Percentiles rank a stretch among this genome's conserved stretches.
Evolutionary conservation across 2,113 vertebrate species (phyloP).

Genomic region (Thunnus maccoyii): DNA sequence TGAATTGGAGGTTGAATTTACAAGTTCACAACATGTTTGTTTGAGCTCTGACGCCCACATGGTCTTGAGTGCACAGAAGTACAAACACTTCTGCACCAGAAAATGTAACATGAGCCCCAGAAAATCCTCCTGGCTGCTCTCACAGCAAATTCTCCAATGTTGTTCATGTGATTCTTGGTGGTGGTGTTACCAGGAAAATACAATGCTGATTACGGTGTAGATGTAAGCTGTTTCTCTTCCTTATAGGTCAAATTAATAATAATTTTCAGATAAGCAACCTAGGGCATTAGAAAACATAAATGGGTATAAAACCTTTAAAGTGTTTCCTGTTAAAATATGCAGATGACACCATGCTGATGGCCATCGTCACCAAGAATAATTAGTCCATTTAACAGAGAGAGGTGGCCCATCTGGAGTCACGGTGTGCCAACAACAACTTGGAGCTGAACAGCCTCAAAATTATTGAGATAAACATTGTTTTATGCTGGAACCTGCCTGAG

Average conservation of each 20-base stretch:
- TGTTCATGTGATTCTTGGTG: slow-evolving; percentile 1
- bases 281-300: slow-evolving; percentile 10
- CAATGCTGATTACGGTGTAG: slow-evolving; percentile 5
- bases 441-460: slow-evolving; percentile 57
- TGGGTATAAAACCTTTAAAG: slow-evolving; percentile 2
- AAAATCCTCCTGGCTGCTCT: slow-evolving; percentile 37
- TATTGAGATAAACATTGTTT: slow-evolving; percentile 71
- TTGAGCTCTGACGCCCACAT: slow-evolving; percentile 52
- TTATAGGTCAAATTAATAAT: neutral
- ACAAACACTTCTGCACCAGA: slow-evolving; percentile 21
- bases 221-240: neutral
- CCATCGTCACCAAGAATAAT: slow-evolving; percentile 52
- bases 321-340: slow-evolving; percentile 57
- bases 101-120: slow-evolving; percentile 15
- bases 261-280: neutral
- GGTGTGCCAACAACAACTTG: slow-evolving; percentile 62
- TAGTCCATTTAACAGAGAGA: slow-evolving; percentile 56
- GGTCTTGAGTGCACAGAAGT: slow-evolving; percentile 25
- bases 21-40: slow-evolving; percentile 46
- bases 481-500: slow-evolving; percentile 56
- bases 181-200: slow-evolving; percentile 30
- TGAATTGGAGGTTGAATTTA: slow-evolving; percentile 43
- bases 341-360: slow-evolving; percentile 54
- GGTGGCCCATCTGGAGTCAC: slow-evolving; percentile 68
- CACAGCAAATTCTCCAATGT: slow-evolving; percentile 27